These are phyloP conservation scores for Agrotis ipsilon DNA, from an alignment of 2,888 invertebrate genomes.

Conservation along the genomic window DNA sequence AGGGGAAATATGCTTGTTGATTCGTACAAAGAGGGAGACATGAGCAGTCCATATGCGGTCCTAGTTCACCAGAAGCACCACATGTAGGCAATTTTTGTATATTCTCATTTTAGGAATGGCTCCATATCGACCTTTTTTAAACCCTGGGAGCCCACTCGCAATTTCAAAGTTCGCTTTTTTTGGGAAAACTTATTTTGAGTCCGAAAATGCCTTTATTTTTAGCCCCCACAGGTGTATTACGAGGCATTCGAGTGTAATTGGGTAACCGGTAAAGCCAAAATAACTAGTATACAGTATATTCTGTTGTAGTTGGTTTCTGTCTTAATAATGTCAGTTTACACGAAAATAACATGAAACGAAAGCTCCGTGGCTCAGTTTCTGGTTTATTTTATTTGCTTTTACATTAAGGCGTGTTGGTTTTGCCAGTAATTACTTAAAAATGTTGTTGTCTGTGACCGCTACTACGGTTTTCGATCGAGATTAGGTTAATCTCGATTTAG, in stretches of 20 bases:
- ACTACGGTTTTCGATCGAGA: slow-evolving; percentile 39
- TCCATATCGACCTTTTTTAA: slow-evolving; percentile 44
- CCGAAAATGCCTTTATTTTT: slow-evolving; percentile 46
- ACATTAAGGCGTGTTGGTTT: slow-evolving; percentile 65
- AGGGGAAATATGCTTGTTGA: slow-evolving; percentile 69
- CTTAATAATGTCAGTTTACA: slow-evolving; percentile 42
- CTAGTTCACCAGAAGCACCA: slow-evolving; percentile 43
- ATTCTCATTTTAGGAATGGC: slow-evolving; percentile 47
- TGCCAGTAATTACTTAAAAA: slow-evolving; percentile 70
- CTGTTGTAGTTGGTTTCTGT: slow-evolving; percentile 22
- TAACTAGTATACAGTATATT: slow-evolving; percentile 16
- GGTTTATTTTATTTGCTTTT: slow-evolving; percentile 64
- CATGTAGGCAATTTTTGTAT: slow-evolving; percentile 40
- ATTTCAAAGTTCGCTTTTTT: slow-evolving; percentile 54
- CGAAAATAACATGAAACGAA: slow-evolving; percentile 62
- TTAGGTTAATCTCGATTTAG: slow-evolving; percentile 15
- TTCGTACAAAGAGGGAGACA: slow-evolving; percentile 61
- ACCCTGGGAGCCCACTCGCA: slow-evolving; percentile 36
- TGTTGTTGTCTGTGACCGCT: slow-evolving; percentile 54
- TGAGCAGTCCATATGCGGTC: slow-evolving; percentile 40
- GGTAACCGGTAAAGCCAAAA: slow-evolving; percentile 13
- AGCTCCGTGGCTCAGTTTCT: slow-evolving; percentile 57
- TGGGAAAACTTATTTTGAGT: slow-evolving; percentile 37
- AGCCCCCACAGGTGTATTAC: slow-evolving; percentile 34
- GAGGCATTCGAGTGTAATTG: slow-evolving; percentile 40